These are phyloP conservation scores for Scomberomorus guttatus DNA, from an alignment of 2,797 vertebrate genomes.

Conservation along the genomic window DNA sequence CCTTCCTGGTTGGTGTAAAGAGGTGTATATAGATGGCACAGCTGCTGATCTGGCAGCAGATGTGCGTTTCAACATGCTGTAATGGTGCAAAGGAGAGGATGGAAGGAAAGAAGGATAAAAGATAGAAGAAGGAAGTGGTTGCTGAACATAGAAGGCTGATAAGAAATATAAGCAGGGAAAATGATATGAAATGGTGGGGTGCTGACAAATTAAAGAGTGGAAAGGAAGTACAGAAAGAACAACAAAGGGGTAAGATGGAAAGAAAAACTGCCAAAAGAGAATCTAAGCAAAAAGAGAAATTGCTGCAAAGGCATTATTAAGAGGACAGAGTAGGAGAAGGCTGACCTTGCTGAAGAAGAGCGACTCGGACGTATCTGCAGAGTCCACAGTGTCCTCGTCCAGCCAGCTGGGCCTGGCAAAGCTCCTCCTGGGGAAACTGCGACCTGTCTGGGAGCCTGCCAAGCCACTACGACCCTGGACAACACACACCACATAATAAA, in stretches of 20 bases:
- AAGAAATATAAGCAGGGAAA: not conserved
- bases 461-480: constrained; percentile 90
- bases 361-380: constrained; percentile 88
- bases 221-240: constrained; percentile 8
- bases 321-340: fast-evolving
- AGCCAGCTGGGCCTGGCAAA: constrained; percentile 92
- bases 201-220: not conserved
- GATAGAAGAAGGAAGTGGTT: not conserved
- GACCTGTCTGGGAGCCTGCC: constrained; percentile 83
- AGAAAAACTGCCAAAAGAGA: not conserved
- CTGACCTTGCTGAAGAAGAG: constrained; percentile 98
- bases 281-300: not conserved
- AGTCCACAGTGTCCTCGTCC: constrained; percentile 93
- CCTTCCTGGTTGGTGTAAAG: not conserved
- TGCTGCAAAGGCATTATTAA: fast-evolving
- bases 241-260: not conserved
- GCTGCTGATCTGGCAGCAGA: not conserved
- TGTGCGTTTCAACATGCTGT: not conserved
- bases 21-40: not conserved
- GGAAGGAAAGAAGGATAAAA: too few relatives aligned
- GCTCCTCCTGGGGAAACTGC: constrained; percentile 87
- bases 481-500: constrained; percentile 2
- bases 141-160: not conserved
- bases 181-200: not conserved
- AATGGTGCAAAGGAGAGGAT: not conserved